Base-by-base conservation (phyloP, 1,140 invertebrate species). In the Delia radicum region DNA sequence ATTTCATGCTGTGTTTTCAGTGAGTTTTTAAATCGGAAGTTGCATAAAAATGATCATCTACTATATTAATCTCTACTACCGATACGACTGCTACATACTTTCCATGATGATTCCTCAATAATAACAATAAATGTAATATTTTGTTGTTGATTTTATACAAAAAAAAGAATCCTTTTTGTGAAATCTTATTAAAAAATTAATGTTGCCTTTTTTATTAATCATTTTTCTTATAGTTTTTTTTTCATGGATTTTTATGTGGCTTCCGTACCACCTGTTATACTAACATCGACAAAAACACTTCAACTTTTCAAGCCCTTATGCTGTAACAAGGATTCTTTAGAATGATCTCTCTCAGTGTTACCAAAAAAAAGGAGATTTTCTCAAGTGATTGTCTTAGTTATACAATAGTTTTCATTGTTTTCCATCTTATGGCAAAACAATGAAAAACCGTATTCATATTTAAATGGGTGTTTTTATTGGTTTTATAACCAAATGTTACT, bases 251-350 rank as follows among this genome's bases (percentile, higher is more conserved):
- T 83, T 83, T 83, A 82, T 83, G 81, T 80, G 81, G 81, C 82
- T 83, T 83, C 81, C 81, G 81, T 82, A 82, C 81, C 81, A 83
- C 81, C 81, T 83, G 81, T 83, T 83, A 79, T 81, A 77, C 28
- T 10, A 33, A 72, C 46, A 5, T 37, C n/a, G n/a, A 42, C 3
- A 42, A 28, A 67, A 29, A 18, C 63, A 67, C 74, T 80, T 75
- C 7, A 48, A 74, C 18, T 75, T 69, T 74, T 62, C 28, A 63
- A 62, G 73, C 31, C 48, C 48, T 55, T 55, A 55, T 55, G 48
- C n/a, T 55, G 48, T n/a, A n/a, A 33, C 33, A 5, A 42, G 48
- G n/a, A 21, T 55, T 55, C n/a, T 55, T 8, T 18, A 7, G 48
- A 18, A 55, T 55, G 48, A 55, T 55, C 48, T 73, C 7, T 55